A percentile compares a stretch with the other conserved stretches of the same genome.
Evolutionary conservation across 1,140 invertebrate genomes (phyloP).

Genomic region (Dysdera silvatica): DNA sequence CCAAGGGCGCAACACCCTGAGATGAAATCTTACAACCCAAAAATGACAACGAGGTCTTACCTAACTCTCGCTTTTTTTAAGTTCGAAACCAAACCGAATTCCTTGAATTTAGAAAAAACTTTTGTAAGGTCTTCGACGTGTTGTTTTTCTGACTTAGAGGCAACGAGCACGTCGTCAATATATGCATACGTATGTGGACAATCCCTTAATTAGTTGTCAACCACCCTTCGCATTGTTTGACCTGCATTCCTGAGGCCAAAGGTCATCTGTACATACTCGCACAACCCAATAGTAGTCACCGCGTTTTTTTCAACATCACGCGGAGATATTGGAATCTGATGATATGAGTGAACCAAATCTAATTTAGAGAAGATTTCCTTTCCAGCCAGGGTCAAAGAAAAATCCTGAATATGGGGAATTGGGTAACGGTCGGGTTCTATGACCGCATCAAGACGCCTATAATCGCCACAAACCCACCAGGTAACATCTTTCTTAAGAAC

Average conservation of each 20-base stretch:
- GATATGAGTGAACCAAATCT: constrained; percentile 11
- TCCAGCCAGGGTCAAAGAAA: constrained; percentile 3
- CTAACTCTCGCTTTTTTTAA: no score
- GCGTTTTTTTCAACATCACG: constrained; percentile 22
- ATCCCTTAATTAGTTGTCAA: constrained; percentile 5
- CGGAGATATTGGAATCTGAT: constrained; percentile 15
- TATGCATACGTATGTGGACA: no score
- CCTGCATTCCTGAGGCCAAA: no score
- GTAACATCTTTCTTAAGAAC: no score
- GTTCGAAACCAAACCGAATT: no score
- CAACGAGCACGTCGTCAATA: constrained; percentile 43
- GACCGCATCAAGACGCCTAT: constrained; percentile 6
- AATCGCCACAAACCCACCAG: no score
- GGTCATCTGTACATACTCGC: constrained; percentile 17
- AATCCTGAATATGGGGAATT: constrained; percentile 24
- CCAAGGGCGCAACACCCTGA: no score
- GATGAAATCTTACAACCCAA: no score
- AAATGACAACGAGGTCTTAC: no score
- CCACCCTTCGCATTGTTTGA: constrained; percentile 28
- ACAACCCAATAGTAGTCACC: constrained; percentile 18
- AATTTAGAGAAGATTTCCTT: background rate
- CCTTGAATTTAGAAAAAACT: no score
- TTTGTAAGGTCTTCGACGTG: no score
- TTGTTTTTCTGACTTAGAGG: constrained; percentile 35
- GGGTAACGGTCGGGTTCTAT: constrained; percentile 26